Evolutionary conservation across 2,888 invertebrate species (phyloP).

Genomic region (Cryptocheilus praepositus): DNA sequence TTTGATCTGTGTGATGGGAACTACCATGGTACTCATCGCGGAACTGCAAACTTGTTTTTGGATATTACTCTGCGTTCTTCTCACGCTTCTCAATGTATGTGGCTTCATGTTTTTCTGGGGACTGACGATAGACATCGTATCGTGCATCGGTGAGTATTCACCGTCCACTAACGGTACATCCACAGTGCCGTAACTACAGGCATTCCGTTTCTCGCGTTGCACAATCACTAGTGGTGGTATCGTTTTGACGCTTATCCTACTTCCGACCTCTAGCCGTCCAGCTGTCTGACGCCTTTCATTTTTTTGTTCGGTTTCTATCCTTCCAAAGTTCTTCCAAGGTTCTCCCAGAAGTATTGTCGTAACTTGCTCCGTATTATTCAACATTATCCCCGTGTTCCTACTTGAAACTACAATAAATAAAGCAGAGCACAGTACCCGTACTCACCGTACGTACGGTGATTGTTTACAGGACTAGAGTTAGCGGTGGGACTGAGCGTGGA

Average conservation of each 20-base stretch:
- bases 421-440: not conserved
- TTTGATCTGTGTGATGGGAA: slow-evolving; percentile 86
- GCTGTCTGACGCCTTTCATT: too few relatives aligned
- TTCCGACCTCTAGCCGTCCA: too few relatives aligned
- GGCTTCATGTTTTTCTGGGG: slow-evolving; percentile 90
- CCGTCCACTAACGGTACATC: not conserved
- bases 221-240: not conserved
- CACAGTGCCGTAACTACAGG: not conserved
- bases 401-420: not conserved
- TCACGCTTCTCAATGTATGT: slow-evolving; percentile 84
- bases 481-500: slow-evolving; percentile 90
- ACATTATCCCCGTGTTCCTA: too few relatives aligned
- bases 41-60: slow-evolving; percentile 86
- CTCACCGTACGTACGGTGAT: not conserved
- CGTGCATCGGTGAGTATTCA: slow-evolving; percentile 81
- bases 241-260: not conserved
- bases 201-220: not conserved
- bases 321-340: too few relatives aligned
- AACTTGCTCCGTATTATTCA: too few relatives aligned
- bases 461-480: slow-evolving; percentile 78
- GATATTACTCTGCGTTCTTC: slow-evolving; percentile 85
- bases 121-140: slow-evolving; percentile 87
- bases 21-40: slow-evolving; percentile 85
- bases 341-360: too few relatives aligned
- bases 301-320: too few relatives aligned